Percentiles rank a stretch among this genome's conserved stretches.
phyloP scores from a whole-genome alignment of 1,140 invertebrate species.

The Caerostris darwini region DNA sequence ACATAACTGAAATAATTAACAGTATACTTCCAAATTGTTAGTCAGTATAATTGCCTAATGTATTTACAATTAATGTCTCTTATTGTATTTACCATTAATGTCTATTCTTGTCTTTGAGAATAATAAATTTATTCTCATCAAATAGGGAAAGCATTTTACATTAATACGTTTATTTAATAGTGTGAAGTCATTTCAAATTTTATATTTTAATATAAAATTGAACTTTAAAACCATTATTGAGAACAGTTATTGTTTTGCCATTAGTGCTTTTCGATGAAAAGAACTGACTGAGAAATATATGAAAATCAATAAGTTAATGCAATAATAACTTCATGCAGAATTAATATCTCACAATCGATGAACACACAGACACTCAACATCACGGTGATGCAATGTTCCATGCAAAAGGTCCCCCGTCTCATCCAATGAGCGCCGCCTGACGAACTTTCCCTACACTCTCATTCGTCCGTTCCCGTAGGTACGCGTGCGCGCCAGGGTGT shows the following conservation, averaged over 20 bases:
- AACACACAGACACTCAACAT: neutral
- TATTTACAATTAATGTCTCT: too few species aligned
- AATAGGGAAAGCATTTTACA: too few species aligned
- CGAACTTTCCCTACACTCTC: conserved; percentile 50
- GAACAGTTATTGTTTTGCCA: neutral
- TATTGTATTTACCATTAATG: too few species aligned
- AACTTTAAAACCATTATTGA: neutral
- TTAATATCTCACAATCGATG: neutral
- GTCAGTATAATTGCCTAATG: too few species aligned
- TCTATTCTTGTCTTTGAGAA: too few species aligned
- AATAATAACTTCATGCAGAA: too few species aligned
- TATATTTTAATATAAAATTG: neutral
- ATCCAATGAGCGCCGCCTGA: conserved; percentile 4
- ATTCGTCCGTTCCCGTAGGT: conserved; percentile 28
- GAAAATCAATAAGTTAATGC: neutral
- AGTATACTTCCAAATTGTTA: too few species aligned
- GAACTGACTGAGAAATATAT: neutral
- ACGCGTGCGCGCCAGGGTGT: conserved; percentile 37
- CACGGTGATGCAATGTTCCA: conserved; percentile 49
- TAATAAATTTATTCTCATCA: too few species aligned
- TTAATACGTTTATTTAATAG: neutral
- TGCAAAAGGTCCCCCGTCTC: conserved; percentile 27
- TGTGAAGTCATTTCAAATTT: neutral
- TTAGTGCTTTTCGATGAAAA: neutral
- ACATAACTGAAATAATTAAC: too few species aligned